Conservation (phyloP, 1,140 invertebrate species). For the Drosophila nebulosa region DNA sequence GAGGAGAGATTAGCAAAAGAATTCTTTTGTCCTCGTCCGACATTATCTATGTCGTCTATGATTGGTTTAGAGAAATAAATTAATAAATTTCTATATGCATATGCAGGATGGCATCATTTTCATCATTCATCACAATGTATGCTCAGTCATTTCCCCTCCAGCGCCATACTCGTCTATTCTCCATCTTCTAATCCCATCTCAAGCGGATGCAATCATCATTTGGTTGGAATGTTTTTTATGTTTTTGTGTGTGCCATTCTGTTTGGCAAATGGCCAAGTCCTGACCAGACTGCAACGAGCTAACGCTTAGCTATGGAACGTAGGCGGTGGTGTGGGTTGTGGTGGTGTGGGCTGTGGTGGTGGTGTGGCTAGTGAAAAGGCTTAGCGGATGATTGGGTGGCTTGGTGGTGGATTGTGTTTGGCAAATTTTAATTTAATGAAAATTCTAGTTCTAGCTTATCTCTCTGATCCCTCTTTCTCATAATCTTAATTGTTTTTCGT, state of each 20-base stretch:
- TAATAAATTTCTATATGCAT: neutral
- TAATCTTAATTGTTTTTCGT: slow-evolving; percentile 7
- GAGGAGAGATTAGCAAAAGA: neutral
- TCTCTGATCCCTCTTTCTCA: slow-evolving; percentile 2
- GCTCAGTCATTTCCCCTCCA: too few relatives aligned
- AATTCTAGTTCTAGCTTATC: slow-evolving; percentile 1
- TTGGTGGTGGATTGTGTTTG: neutral
- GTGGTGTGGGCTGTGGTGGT: neutral
- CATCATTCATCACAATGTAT: too few relatives aligned
- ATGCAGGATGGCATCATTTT: too few relatives aligned
- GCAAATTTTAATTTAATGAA: slow-evolving; percentile 9
- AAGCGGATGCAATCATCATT: neutral
- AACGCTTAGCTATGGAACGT: neutral
- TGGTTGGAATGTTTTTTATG: neutral
- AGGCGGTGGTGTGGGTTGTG: neutral
- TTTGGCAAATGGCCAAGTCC: neutral
- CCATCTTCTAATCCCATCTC: neutral
- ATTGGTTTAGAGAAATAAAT: neutral
- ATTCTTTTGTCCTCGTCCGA: neutral
- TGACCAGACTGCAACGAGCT: neutral
- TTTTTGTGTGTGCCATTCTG: neutral
- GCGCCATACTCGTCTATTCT: too few relatives aligned
- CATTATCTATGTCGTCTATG: neutral
- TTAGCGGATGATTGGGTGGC: neutral
- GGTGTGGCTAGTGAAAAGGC: too few relatives aligned